Evolutionary conservation across 2,113 vertebrate species (phyloP), one percentile per base, ranked within the genome.

Genomic region (Neogobius melanostomus): DNA sequence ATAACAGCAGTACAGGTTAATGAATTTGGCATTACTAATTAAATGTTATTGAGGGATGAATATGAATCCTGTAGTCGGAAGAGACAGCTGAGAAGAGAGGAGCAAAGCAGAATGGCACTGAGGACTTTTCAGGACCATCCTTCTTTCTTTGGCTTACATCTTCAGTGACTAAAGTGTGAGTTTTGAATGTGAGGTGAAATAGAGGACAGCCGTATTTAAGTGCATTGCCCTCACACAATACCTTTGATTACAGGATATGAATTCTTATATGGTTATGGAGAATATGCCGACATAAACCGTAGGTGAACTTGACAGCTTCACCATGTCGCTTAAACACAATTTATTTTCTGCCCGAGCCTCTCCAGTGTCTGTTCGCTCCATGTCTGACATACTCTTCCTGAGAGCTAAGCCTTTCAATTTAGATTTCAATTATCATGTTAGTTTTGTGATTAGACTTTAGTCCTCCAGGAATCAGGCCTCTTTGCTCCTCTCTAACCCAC

Each of bases 1-100:
- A 52, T 77, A 91, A 91, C 89, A 91, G 88, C 91, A 91, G 87
- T 92, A 94, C 92, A 93, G 95, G 96, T 98, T 98, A 98, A 98
- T 94, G 91, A 95, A 95, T 94, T 95, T 95, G 94, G 94, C 95
- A 97, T 96, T 95, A 94, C 95, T 96, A 97, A 99, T 97, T 95
- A 98, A 96, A 94, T 91, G 94, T 95, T 92, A 95, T 95, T 92
- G 94, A 93, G 93, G 95, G 94, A 95, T 95, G 95, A 97, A 96
- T 95, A 96, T 96, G 96, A 97, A 95, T 95, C 93, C 94, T 92
- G 92, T 89, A 90, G 87, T 91, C 90, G 93, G 93, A 90, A 92
- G 65, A 71, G 76, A 77, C 43, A 43, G 81, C 57, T 45, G 77
- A 71, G 69, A 71, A 60, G 63, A 65, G 65, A 48, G 64, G 78